Percentiles rank a stretch among this genome's conserved stretches.
These are phyloP conservation scores for Luidia sarsii DNA, from an alignment of 53 echinoderm and acorn worm genomes.

Conservation along the genomic window DNA sequence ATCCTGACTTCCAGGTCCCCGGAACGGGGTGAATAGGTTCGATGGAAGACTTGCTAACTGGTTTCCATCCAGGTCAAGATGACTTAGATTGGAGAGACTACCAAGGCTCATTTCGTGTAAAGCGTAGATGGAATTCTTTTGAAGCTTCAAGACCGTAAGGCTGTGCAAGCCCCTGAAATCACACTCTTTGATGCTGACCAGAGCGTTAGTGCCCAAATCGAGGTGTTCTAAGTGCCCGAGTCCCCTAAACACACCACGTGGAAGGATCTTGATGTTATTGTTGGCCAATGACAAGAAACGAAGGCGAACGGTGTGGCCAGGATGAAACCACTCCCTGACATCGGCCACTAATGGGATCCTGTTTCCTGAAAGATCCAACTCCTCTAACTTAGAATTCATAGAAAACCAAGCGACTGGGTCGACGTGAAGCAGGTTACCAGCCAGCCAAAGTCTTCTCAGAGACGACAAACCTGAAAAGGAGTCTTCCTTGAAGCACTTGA, in stretches of 20 bases:
- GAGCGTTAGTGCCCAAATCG: not conserved
- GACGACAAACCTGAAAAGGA: not conserved
- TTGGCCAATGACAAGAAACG: constrained; percentile 7
- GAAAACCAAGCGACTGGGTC: constrained; percentile 11
- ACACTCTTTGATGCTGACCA: not conserved
- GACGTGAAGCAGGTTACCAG: not conserved
- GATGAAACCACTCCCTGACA: constrained; percentile 1
- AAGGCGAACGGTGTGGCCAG: not conserved
- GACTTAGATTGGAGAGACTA: not conserved
- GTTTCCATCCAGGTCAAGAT: not conserved
- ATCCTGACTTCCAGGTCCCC: too few relatives aligned
- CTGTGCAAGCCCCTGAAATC: not conserved
- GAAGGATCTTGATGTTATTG: constrained; percentile 8
- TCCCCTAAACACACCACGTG: not conserved
- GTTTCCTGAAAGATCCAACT: constrained; percentile 28
- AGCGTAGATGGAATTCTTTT: not conserved
- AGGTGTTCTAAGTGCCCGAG: not conserved
- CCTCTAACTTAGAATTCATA: not conserved
- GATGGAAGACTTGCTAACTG: not conserved
- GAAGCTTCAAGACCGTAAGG: not conserved
- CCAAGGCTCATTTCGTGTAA: not conserved
- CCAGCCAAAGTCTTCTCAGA: not conserved
- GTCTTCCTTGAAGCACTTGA: not conserved
- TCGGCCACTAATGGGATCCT: not conserved
- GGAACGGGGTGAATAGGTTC: not conserved